Base-by-base conservation (phyloP, 2,888 invertebrate genomes). In the Lasioglossum malachurum region DNA sequence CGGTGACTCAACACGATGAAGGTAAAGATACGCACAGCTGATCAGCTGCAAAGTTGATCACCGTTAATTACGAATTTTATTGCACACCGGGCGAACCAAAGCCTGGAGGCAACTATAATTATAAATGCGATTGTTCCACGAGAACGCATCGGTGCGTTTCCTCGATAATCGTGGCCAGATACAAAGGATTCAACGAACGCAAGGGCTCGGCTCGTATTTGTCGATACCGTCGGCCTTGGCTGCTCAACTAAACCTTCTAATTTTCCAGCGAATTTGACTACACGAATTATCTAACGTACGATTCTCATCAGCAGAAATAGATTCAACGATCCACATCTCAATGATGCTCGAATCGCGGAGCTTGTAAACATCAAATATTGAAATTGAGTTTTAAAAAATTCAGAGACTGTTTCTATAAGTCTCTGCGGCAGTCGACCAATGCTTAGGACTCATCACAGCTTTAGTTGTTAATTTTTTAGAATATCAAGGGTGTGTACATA, bases 21-120 rank as follows among this genome's bases (percentile, higher is more conserved):
- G 95, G 95, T 95, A 94, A 93, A 91, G 77, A 71, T 74, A 46
- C 35, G n/a, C 49, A 10, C 75, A 80, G 41, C 44, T 67, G 80
- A 86, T 86, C 82, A 78, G 46, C 60, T 80, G n/a, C 31, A 16
- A 53, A 78, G 67, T 49, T 78, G 80, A 86, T 88, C 84, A 60
- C 77, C 41, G 72, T 80, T 83, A 80, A 79, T 82, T n/a, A 84
- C 76, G 35, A 60, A 76, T 85, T 72, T 76, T 71, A 67, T 67
- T 64, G 69, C 53, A 77, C 49, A 75, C 80, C 77, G 75, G 73
- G 75, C 78, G 8, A 44, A 27, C 53, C 60, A 41, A 8, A 60
- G 78, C 74, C 84, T 81, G 86, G 75, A 77, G 80, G 78, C 75
- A 87, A 72, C 71, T 82, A 83, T 86, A 86, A 91, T 89, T 87